phyloP scores from a whole-genome alignment of 2,888 invertebrate species.

The Micropterix aruncella region DNA sequence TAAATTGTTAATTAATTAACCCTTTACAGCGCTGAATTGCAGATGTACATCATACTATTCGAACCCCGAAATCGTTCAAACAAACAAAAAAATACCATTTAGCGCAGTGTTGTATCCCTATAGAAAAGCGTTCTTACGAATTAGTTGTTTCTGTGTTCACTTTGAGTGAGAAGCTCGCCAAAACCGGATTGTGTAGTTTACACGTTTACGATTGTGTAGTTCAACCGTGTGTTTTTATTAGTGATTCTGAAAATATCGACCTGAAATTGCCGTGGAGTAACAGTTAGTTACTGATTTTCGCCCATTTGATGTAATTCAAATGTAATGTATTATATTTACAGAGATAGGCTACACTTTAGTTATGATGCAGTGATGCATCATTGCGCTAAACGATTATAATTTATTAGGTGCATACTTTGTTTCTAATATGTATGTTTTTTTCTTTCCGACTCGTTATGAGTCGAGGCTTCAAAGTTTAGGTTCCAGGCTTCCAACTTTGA shows the following conservation, averaged over 20 bases:
- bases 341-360: too few species aligned
- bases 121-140: constrained; percentile 4
- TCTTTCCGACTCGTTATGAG: constrained; percentile 6
- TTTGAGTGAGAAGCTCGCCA: constrained; percentile 4
- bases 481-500: too few species aligned
- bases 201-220: too few species aligned
- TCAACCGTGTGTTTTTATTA: too few species aligned
- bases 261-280: too few species aligned
- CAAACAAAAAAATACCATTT: too few species aligned
- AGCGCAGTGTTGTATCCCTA: constrained; percentile 3
- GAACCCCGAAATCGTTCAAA: neutral
- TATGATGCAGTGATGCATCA: too few species aligned
- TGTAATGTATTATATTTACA: constrained; percentile 7
- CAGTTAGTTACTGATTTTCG: too few species aligned
- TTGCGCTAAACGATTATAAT: too few species aligned
- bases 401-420: constrained; percentile 5
- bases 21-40: constrained; percentile 6
- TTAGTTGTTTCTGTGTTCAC: constrained; percentile 4
- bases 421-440: constrained; percentile 5
- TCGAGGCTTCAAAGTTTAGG: constrained; percentile 2
- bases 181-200: constrained; percentile 4
- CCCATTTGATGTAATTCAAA: constrained; percentile 4
- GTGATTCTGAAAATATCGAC: too few species aligned
- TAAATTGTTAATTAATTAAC: too few species aligned
- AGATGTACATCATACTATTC: constrained; percentile 5